These are phyloP conservation scores for Drosophila baimaii DNA, from an alignment of 1,140 invertebrate genomes.

Conservation along the genomic window DNA sequence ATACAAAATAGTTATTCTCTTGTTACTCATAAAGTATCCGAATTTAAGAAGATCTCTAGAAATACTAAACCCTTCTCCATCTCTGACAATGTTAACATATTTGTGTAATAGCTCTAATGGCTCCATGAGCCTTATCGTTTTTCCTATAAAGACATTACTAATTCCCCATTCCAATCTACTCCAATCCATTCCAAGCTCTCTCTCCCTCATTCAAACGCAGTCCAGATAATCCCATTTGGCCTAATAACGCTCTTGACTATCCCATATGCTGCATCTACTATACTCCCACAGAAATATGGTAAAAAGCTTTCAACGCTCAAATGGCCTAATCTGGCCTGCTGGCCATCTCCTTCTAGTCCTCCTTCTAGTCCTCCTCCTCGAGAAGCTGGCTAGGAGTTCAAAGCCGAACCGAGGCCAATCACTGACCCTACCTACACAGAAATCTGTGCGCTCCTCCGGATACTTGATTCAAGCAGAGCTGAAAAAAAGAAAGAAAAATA, in stretches of 20 bases:
- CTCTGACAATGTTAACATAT: not conserved
- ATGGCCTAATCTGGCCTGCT: slow-evolving; percentile 20
- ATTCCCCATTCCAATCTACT: slow-evolving; percentile 10
- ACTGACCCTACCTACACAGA: slow-evolving; percentile 41
- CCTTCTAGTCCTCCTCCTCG: not conserved
- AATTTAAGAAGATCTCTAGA: not conserved
- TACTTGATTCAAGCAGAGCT: slow-evolving; percentile 3
- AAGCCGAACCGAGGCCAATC: slow-evolving; percentile 12
- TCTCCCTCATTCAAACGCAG: slow-evolving; percentile 6
- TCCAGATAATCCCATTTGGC: slow-evolving; percentile 26
- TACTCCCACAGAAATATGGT: slow-evolving; percentile 20
- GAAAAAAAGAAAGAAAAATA: slow-evolving; percentile 8
- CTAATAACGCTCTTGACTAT: slow-evolving; percentile 25
- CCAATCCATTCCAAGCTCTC: not conserved
- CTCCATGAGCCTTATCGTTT: slow-evolving; percentile 6
- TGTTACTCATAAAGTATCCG: not conserved
- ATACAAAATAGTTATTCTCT: too few relatives aligned
- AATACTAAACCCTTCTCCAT: not conserved
- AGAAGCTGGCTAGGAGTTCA: slow-evolving; percentile 14
- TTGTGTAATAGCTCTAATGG: slow-evolving; percentile 11
- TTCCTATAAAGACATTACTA: slow-evolving; percentile 11
- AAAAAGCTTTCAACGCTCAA: slow-evolving; percentile 32
- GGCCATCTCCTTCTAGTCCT: not conserved
- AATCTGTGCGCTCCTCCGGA: slow-evolving; percentile 28
- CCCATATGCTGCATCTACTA: slow-evolving; percentile 31